A percentile compares a stretch with the other conserved stretches of the same genome.
These are phyloP conservation scores for Tetragonula carbonaria DNA, from an alignment of 2,888 invertebrate genomes.

Conservation along the genomic window DNA sequence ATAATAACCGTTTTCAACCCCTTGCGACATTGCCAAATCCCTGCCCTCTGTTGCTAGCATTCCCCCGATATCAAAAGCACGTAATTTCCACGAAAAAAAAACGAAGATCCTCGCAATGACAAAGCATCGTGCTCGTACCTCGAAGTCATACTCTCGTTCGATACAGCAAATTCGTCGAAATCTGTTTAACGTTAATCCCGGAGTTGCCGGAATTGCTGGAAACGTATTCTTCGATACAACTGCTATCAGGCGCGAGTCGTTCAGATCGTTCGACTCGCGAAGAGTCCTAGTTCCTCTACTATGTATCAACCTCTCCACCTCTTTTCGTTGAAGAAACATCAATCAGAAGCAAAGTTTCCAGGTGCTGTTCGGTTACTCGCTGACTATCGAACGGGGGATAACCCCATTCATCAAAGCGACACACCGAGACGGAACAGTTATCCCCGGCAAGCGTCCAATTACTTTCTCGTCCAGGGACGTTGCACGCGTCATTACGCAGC, in stretches of 20 bases:
- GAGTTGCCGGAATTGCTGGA: background rate
- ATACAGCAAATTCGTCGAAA: background rate
- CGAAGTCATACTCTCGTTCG: background rate
- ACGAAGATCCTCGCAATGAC: slow-evolving; percentile 23
- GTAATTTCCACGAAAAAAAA: background rate
- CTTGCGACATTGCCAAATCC: too few relatives aligned
- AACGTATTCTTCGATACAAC: background rate
- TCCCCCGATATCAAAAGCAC: too few relatives aligned
- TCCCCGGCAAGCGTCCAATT: slow-evolving; percentile 45
- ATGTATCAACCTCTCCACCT: too few relatives aligned
- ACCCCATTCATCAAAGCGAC: slow-evolving; percentile 45
- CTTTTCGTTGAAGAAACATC: slow-evolving; percentile 23
- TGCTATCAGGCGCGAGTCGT: slow-evolving; percentile 5
- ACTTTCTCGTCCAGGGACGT: slow-evolving; percentile 48
- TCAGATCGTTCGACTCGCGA: background rate
- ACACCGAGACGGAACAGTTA: slow-evolving; percentile 6
- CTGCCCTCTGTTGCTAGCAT: too few relatives aligned
- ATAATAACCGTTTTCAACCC: too few relatives aligned
- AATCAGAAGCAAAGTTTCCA: slow-evolving; percentile 35
- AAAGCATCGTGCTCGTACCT: background rate
- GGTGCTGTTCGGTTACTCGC: background rate
- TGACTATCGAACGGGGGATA: slow-evolving; percentile 23
- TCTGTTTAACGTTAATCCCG: slow-evolving; percentile 3
- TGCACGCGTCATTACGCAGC: slow-evolving; percentile 60
- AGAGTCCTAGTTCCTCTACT: slow-evolving; percentile 1